These are phyloP conservation scores for Corythaixoides concolor DNA, from an alignment of 2,113 vertebrate genomes.

Conservation along the genomic window DNA sequence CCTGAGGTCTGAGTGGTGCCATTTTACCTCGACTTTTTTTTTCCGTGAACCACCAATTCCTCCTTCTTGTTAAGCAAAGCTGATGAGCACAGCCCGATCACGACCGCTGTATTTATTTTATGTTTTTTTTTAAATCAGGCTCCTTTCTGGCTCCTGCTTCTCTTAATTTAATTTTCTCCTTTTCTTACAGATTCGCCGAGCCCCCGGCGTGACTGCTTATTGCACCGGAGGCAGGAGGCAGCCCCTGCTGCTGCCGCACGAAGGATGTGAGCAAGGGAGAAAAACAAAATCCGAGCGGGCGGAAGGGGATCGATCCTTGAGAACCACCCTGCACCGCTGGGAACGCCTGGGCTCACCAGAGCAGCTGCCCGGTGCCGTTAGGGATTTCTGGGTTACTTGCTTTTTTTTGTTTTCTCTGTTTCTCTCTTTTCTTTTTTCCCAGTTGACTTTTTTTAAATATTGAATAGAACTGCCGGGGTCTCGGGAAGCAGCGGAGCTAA, in stretches of 20 bases:
- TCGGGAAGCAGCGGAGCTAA: fast-evolving
- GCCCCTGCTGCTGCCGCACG: background rate
- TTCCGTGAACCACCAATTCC: fast-evolving
- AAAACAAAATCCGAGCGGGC: background rate
- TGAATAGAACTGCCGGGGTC: background rate
- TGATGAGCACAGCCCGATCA: background rate
- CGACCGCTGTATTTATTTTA: background rate
- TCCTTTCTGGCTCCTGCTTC: background rate
- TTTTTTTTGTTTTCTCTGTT: fast-evolving
- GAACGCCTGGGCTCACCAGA: background rate
- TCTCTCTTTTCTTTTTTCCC: background rate
- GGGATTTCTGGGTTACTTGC: background rate
- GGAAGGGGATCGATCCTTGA: background rate
- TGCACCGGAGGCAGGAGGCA: background rate
- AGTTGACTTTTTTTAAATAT: background rate
- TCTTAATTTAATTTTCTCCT: background rate
- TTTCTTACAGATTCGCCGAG: background rate
- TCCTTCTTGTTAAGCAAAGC: background rate
- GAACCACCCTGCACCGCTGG: fast-evolving
- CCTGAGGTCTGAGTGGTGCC: background rate
- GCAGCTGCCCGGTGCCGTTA: fast-evolving
- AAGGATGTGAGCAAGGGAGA: fast-evolving
- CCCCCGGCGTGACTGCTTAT: background rate
- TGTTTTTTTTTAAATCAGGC: background rate
- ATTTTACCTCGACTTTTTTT: fast-evolving